phyloP scores from a whole-genome alignment of 2,113 vertebrate genomes.

The Nibea coibor region DNA sequence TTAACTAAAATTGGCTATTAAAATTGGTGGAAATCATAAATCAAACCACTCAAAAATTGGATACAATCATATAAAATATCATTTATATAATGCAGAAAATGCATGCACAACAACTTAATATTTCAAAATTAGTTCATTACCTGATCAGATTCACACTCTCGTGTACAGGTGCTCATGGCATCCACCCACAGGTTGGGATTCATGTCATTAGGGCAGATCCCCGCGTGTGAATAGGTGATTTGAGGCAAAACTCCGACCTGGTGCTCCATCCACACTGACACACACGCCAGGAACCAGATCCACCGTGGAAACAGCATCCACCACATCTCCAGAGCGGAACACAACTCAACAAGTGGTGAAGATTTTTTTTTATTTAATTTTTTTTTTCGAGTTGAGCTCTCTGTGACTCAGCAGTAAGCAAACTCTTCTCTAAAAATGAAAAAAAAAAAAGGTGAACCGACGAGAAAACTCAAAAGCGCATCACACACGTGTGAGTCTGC shows the following conservation, averaged over 20 bases:
- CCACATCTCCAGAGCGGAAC: conserved; percentile 83
- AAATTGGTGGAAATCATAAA: too few species aligned
- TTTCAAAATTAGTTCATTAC: conserved; percentile 79
- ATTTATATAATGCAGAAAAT: neutral
- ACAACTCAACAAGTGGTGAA: neutral
- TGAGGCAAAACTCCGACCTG: conserved; percentile 81
- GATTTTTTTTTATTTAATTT: neutral
- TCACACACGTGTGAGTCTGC: conserved; percentile 19
- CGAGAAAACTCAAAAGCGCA: conserved; percentile 8
- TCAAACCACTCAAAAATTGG: too few species aligned
- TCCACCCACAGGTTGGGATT: conserved; percentile 99
- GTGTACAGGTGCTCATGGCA: conserved; percentile 96
- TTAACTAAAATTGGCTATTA: neutral
- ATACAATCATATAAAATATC: neutral
- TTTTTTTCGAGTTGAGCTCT: neutral
- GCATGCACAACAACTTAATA: neutral
- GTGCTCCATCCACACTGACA: conserved; percentile 80
- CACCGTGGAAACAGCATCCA: conserved; percentile 81
- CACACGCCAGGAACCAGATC: conserved; percentile 86
- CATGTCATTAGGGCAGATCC: conserved; percentile 98
- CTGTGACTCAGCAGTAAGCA: neutral
- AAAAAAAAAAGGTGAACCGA: neutral
- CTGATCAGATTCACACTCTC: conserved; percentile 94
- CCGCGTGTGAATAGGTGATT: conserved; percentile 89
- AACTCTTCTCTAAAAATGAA: neutral